phyloP scores from a whole-genome alignment of 2,888 invertebrate species.

The Melieria crassipennis region DNA sequence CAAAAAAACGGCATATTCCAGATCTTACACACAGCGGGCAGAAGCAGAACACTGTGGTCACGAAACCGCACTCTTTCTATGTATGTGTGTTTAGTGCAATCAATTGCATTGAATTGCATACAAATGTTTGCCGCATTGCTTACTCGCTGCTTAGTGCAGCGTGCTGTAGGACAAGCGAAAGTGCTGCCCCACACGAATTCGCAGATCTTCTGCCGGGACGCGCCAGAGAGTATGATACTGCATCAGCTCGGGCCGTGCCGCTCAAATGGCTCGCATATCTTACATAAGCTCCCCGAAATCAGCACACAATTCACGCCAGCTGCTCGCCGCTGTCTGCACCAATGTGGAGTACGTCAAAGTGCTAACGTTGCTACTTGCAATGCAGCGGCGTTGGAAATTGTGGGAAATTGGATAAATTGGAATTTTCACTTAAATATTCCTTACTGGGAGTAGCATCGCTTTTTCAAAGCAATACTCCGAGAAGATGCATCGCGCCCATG shows the following conservation, averaged over 20 bases:
- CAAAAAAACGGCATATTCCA: slow-evolving; percentile 12
- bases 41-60: slow-evolving; percentile 54
- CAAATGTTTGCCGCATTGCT: slow-evolving; percentile 19
- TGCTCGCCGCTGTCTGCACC: background rate
- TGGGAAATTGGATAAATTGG: slow-evolving; percentile 57
- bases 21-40: background rate
- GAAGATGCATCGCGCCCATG: background rate
- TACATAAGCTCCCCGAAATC: slow-evolving; percentile 1
- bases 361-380: background rate
- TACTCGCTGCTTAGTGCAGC: slow-evolving; percentile 2
- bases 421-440: slow-evolving; percentile 53
- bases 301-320: slow-evolving; percentile 7
- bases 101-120: slow-evolving; percentile 52
- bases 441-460: background rate
- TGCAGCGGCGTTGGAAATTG: slow-evolving; percentile 47
- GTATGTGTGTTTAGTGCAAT: slow-evolving; percentile 49
- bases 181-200: background rate
- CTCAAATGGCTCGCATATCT: slow-evolving; percentile 24
- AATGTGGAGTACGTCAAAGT: background rate
- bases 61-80: slow-evolving; percentile 57
- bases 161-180: slow-evolving; percentile 26
- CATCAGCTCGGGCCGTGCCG: background rate
- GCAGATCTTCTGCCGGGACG: background rate
- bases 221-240: background rate
- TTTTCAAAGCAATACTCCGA: background rate